Evolutionary conservation across 53 echinoderm and acorn worm species (phyloP).

Genomic region (Paelopatides confundens): DNA sequence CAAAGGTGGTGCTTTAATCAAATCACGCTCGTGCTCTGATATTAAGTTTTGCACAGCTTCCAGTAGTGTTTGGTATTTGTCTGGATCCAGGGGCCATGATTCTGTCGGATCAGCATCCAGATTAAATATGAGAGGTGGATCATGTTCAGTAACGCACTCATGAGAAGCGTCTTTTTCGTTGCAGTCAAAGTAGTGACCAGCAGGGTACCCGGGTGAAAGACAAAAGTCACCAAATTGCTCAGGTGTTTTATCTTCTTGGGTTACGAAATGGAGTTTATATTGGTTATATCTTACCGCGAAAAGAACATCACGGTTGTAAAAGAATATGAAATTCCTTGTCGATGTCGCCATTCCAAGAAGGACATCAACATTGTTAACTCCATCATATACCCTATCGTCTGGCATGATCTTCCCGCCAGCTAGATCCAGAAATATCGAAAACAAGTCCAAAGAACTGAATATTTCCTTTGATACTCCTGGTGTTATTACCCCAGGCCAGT

Average conservation of each 20-base stretch:
- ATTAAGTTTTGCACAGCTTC: neutral
- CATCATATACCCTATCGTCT: constrained; percentile 68
- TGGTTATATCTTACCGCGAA: constrained; percentile 79
- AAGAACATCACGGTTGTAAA: constrained; percentile 70
- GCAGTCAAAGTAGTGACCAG: constrained; percentile 49
- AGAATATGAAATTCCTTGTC: constrained; percentile 68
- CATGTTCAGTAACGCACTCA: no score
- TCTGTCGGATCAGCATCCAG: constrained; percentile 82
- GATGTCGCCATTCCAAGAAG: constrained; percentile 52
- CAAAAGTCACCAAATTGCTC: constrained; percentile 36
- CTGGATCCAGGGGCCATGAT: constrained; percentile 29
- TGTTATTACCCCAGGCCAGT: constrained; percentile 83
- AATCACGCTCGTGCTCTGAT: neutral
- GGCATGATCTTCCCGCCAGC: constrained; percentile 74
- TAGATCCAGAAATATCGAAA: constrained; percentile 72
- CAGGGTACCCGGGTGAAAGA: constrained; percentile 56
- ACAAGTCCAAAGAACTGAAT: constrained; percentile 86
- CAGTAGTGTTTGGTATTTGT: constrained; percentile 11
- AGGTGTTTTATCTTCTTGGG: constrained; percentile 57
- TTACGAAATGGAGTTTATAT: constrained; percentile 79
- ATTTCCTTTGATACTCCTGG: constrained; percentile 70
- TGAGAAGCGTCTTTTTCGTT: constrained; percentile 49
- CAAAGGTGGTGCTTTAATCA: neutral
- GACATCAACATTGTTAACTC: constrained; percentile 65
- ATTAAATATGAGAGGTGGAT: constrained; percentile 62